A percentile compares a stretch with the other conserved stretches of the same genome.
Conservation (phyloP, 2,113 vertebrate genomes). For the Esox niger region DNA sequence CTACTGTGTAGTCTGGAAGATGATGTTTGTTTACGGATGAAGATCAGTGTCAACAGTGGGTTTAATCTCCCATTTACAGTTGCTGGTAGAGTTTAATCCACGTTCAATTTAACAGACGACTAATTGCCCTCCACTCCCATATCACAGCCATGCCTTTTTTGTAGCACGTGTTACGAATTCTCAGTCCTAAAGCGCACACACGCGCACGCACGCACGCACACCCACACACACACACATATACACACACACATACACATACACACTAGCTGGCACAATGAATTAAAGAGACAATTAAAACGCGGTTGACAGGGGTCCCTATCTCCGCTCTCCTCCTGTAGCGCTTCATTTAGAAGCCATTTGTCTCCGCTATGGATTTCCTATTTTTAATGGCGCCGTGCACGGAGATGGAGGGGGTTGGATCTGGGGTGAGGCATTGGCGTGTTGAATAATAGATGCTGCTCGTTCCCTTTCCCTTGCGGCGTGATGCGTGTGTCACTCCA, state of each 20-base stretch:
- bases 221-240: too few species aligned
- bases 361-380: constrained; percentile 76
- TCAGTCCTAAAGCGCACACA: not conserved
- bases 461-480: constrained; percentile 42
- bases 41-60: too few species aligned
- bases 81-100: not conserved
- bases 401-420: not conserved
- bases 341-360: constrained; percentile 78
- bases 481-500: constrained; percentile 42
- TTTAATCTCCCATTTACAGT: not conserved
- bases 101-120: not conserved
- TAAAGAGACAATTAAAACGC: constrained; percentile 73
- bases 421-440: constrained; percentile 4
- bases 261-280: constrained; percentile 54
- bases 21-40: too few species aligned
- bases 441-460: constrained; percentile 73
- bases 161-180: not conserved
- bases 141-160: not conserved
- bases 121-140: not conserved
- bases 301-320: constrained; percentile 73
- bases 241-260: not conserved
- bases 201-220: not conserved
- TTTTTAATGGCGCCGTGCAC: constrained; percentile 73
- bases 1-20: too few species aligned
- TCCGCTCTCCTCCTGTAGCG: constrained; percentile 72